phyloP scores from a whole-genome alignment of 2,888 invertebrate genomes.

The Volucella bombylans region DNA sequence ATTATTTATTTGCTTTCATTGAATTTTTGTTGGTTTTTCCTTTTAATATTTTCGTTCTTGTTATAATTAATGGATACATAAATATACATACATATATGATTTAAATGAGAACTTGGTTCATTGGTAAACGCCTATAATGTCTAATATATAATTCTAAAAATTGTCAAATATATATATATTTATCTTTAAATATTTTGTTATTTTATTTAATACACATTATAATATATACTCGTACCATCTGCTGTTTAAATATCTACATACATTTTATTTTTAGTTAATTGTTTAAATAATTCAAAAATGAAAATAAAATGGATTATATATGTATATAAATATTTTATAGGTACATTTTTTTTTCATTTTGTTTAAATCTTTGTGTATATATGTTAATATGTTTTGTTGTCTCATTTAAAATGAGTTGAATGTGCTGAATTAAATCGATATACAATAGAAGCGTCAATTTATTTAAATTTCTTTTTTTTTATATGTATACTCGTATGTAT shows the following conservation, averaged over 20 bases:
- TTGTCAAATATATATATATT: conserved; percentile 31
- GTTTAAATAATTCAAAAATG: conserved; percentile 16
- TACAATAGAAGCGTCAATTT: not conserved
- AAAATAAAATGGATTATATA: not conserved
- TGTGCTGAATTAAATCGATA: conserved; percentile 18
- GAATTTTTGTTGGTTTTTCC: conserved; percentile 9
- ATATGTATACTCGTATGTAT: not conserved
- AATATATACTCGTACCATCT: conserved; percentile 12
- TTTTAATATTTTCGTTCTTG: conserved; percentile 34
- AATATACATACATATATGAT: conserved; percentile 31
- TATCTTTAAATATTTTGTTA: conserved; percentile 7
- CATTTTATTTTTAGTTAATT: not conserved
- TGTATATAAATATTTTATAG: conserved; percentile 28
- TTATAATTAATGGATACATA: conserved; percentile 48
- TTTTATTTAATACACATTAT: conserved; percentile 31
- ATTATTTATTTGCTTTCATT: conserved; percentile 37
- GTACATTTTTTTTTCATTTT: conserved; percentile 24
- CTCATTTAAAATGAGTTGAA: conserved; percentile 14
- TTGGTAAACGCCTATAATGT: conserved; percentile 47
- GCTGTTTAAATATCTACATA: conserved; percentile 49
- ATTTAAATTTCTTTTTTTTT: not conserved
- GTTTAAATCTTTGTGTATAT: conserved; percentile 12
- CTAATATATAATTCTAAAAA: conserved; percentile 36
- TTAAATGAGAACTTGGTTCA: conserved; percentile 68
- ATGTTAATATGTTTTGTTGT: not conserved